These are phyloP conservation scores for Aldabrachelys gigantea DNA, from an alignment of 2,113 vertebrate species.

Conservation along the genomic window DNA sequence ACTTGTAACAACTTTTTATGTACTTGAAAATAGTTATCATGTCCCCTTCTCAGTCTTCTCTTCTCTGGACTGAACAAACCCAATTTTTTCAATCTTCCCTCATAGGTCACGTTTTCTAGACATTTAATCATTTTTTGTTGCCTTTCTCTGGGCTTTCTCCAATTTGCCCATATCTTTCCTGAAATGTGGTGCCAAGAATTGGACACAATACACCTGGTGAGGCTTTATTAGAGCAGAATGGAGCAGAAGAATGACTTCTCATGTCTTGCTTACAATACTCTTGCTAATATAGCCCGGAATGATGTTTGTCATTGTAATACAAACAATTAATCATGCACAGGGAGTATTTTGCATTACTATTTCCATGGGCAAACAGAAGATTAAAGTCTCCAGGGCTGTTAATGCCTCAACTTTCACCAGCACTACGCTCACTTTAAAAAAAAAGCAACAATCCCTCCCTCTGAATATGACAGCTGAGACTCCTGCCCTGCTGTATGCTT, in stretches of 20 bases:
- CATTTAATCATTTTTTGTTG: too few relatives aligned
- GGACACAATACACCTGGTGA: not conserved
- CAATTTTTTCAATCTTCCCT: too few relatives aligned
- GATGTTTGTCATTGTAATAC: not conserved
- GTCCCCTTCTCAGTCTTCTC: too few relatives aligned
- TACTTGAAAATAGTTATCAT: too few relatives aligned
- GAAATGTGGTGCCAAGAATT: not conserved
- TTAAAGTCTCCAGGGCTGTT: not conserved
- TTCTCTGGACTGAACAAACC: too few relatives aligned
- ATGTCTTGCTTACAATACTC: not conserved
- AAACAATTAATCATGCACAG: not conserved
- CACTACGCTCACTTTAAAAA: not conserved
- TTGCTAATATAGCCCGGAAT: not conserved
- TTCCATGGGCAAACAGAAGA: not conserved
- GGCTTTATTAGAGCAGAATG: not conserved
- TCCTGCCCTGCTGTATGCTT: not conserved
- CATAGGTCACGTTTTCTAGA: too few relatives aligned
- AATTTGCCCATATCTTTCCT: not conserved
- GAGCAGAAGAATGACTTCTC: not conserved
- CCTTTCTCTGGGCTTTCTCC: not conserved
- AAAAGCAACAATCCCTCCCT: not conserved
- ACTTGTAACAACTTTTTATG: too few relatives aligned
- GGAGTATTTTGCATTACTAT: not conserved
- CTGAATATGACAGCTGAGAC: not conserved
- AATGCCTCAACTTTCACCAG: not conserved